Percentiles rank a stretch among this genome's conserved stretches.
Conservation (phyloP, 2,113 vertebrate species). For the Sinocyclocheilus anophthalmus region DNA sequence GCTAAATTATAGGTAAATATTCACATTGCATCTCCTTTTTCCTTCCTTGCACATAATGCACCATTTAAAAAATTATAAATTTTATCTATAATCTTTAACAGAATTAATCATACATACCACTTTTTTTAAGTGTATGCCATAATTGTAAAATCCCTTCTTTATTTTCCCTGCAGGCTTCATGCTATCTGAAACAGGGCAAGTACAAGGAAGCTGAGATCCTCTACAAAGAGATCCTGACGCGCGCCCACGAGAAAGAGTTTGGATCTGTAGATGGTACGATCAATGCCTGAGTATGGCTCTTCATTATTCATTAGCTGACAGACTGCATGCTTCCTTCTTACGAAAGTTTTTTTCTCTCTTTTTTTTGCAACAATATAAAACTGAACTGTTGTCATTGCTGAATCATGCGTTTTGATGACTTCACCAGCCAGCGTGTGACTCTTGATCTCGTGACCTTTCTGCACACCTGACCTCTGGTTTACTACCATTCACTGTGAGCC, state of each 20-base stretch:
- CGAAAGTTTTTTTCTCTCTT: too few relatives aligned
- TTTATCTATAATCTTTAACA: too few relatives aligned
- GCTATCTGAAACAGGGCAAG: slow-evolving; percentile 88
- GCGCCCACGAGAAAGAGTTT: slow-evolving; percentile 87
- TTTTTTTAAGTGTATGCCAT: background rate
- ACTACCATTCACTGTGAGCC: background rate
- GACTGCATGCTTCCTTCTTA: slow-evolving; percentile 4
- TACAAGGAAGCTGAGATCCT: slow-evolving; percentile 84
- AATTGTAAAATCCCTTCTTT: background rate
- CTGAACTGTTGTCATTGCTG: slow-evolving; percentile 1
- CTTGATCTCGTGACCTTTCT: background rate
- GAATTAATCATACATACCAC: too few relatives aligned
- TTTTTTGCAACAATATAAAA: background rate
- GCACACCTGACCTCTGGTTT: slow-evolving; percentile 3
- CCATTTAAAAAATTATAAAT: too few relatives aligned
- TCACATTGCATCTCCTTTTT: too few relatives aligned
- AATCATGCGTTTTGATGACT: background rate
- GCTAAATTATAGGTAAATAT: too few relatives aligned
- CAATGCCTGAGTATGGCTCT: background rate
- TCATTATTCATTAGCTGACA: background rate
- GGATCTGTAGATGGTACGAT: slow-evolving; percentile 83
- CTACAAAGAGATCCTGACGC: slow-evolving; percentile 88
- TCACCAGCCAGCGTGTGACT: background rate
- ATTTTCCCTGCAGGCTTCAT: slow-evolving; percentile 77
- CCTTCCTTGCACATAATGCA: too few relatives aligned